Percentiles rank a stretch among this genome's conserved stretches.
Evolutionary conservation across 2,888 invertebrate species (phyloP).

Genomic region (Leuctra nigra): DNA sequence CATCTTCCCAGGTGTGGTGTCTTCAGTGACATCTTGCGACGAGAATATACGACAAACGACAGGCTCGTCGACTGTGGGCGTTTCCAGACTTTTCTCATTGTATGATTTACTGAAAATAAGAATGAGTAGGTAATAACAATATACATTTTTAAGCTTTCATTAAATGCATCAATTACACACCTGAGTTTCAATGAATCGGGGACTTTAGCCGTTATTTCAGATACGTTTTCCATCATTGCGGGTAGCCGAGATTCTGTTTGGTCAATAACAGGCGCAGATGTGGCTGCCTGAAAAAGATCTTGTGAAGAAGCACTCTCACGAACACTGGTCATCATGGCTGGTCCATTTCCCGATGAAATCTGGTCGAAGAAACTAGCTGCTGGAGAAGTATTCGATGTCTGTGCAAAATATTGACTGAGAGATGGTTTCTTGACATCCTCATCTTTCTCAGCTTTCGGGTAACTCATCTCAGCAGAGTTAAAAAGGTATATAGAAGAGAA

Average conservation of each 20-base stretch:
- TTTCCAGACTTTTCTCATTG: slow-evolving; percentile 17
- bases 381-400: slow-evolving; percentile 27
- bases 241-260: neutral
- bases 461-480: too few species aligned
- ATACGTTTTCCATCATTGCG: slow-evolving; percentile 16
- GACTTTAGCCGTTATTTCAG: slow-evolving; percentile 5
- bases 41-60: slow-evolving; percentile 44
- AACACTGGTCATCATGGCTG: slow-evolving; percentile 34
- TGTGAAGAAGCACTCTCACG: slow-evolving; percentile 31
- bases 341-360: slow-evolving; percentile 30
- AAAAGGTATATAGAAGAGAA: too few species aligned
- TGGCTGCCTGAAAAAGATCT: slow-evolving; percentile 29
- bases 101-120: slow-evolving; percentile 22
- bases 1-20: slow-evolving; percentile 36
- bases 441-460: too few species aligned
- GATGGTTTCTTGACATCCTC: slow-evolving; percentile 22
- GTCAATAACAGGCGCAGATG: neutral
- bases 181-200: slow-evolving; percentile 12
- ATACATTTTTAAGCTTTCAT: too few species aligned
- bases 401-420: slow-evolving; percentile 29
- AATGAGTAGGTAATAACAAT: too few species aligned
- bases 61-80: slow-evolving; percentile 38
- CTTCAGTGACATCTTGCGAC: slow-evolving; percentile 33
- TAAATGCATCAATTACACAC: too few species aligned
- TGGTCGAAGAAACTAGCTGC: slow-evolving; percentile 34